Conservation (phyloP, 2,113 vertebrate genomes). For the Sphyrna mokarran region DNA sequence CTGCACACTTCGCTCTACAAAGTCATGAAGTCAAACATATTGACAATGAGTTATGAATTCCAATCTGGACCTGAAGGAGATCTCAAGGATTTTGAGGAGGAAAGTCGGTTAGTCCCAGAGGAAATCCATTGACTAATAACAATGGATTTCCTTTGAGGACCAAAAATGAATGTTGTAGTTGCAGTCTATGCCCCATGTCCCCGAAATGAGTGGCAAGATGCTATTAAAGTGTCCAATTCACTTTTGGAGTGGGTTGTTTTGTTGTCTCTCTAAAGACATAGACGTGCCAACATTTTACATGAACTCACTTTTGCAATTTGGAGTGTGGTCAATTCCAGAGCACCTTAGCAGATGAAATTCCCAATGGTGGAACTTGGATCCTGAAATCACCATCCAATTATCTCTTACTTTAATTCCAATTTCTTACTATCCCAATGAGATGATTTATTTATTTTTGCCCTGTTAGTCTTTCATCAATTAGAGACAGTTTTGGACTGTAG, state of each 20-base stretch:
- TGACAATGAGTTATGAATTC: neutral
- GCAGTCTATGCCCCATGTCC: neutral
- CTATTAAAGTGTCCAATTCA: neutral
- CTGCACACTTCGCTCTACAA: too few species aligned
- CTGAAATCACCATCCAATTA: neutral
- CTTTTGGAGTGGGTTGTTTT: neutral
- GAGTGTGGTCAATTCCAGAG: neutral
- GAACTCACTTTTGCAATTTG: neutral
- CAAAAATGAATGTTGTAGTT: neutral
- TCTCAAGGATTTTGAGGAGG: neutral
- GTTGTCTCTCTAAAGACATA: neutral
- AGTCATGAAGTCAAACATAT: neutral
- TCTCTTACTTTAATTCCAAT: neutral
- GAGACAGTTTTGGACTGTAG: neutral
- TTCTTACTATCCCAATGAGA: neutral
- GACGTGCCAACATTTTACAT: neutral
- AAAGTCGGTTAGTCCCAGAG: neutral
- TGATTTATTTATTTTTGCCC: neutral
- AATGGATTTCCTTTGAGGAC: neutral
- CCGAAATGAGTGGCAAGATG: neutral
- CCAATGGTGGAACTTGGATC: neutral
- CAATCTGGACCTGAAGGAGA: neutral
- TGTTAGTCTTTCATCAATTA: neutral
- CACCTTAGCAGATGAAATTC: neutral
- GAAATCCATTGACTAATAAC: neutral